phyloP scores from a whole-genome alignment of 1,140 invertebrate species.

The Cryptotermes secundus region DNA sequence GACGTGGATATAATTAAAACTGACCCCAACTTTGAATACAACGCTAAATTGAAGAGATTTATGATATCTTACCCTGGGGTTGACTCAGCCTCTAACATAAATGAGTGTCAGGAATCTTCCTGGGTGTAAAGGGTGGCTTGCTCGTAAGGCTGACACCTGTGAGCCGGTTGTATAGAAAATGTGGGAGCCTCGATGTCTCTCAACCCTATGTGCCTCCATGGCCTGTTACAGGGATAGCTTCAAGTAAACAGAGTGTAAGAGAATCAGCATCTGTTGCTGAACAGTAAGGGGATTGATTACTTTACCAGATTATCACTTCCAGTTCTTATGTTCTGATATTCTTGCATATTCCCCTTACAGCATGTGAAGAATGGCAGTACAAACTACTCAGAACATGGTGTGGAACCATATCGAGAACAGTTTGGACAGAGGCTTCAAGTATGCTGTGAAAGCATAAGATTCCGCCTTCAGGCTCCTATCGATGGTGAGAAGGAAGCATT shows the following conservation, averaged over 20 bases:
- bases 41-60: no score
- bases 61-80: no score
- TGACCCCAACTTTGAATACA: no score
- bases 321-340: conserved; percentile 2
- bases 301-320: conserved; percentile 35
- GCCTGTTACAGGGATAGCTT: no score
- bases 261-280: background rate
- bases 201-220: no score
- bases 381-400: conserved; percentile 46
- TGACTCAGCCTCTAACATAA: no score
- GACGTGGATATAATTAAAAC: no score
- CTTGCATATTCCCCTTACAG: conserved; percentile 40
- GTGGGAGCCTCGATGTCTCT: no score
- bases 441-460: conserved; percentile 77
- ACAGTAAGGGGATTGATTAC: background rate
- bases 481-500: conserved; percentile 72
- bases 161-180: no score
- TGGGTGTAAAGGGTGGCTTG: no score
- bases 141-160: no score
- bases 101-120: no score
- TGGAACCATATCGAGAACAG: conserved; percentile 75
- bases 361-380: conserved; percentile 40
- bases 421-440: conserved; percentile 83
- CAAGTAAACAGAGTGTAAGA: background rate
- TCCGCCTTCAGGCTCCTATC: conserved; percentile 78